Evolutionary conservation across 2,888 invertebrate genomes (phyloP).

Genomic region (Opisthograptis luteolata): DNA sequence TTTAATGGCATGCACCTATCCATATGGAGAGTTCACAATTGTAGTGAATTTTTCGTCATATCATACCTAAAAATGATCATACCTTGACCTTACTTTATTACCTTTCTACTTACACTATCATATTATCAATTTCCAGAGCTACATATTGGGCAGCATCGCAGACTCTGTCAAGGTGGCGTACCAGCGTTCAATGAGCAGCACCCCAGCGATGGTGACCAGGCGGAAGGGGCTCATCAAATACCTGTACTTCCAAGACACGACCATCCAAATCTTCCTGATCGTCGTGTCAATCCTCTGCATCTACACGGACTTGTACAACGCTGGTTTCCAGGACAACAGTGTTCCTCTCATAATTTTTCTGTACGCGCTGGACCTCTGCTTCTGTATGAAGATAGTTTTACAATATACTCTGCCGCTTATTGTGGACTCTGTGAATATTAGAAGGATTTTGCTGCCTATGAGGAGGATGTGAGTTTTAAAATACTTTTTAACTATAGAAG

Average conservation of each 20-base stretch:
- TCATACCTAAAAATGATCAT: too few relatives aligned
- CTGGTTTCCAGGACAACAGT: conserved; percentile 63
- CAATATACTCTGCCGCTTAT: conserved; percentile 50
- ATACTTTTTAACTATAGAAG: too few relatives aligned
- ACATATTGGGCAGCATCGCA: conserved; percentile 46
- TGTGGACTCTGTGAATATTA: conserved; percentile 36
- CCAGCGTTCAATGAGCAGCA: conserved; percentile 22
- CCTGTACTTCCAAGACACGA: conserved; percentile 47
- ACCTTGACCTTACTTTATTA: too few relatives aligned
- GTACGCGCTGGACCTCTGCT: conserved; percentile 60
- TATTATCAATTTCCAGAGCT: conserved; percentile 59
- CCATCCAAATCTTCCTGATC: conserved; percentile 56
- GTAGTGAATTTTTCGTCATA: too few relatives aligned
- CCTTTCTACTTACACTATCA: too few relatives aligned
- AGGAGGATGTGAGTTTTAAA: conserved; percentile 47
- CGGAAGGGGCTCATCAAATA: conserved; percentile 41
- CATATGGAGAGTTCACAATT: too few relatives aligned
- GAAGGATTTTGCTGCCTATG: conserved; percentile 40
- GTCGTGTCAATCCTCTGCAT: conserved; percentile 55
- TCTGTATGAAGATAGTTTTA: conserved; percentile 58
- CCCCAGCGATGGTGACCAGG: conserved; percentile 21
- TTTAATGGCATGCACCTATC: too few relatives aligned
- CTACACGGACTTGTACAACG: conserved; percentile 63
- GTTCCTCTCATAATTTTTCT: conserved; percentile 45
- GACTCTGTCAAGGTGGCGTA: conserved; percentile 27